Percentiles rank a stretch among this genome's conserved stretches.
phyloP scores from a whole-genome alignment of 2,888 invertebrate genomes.

The Caenorhabditis afra region DNA sequence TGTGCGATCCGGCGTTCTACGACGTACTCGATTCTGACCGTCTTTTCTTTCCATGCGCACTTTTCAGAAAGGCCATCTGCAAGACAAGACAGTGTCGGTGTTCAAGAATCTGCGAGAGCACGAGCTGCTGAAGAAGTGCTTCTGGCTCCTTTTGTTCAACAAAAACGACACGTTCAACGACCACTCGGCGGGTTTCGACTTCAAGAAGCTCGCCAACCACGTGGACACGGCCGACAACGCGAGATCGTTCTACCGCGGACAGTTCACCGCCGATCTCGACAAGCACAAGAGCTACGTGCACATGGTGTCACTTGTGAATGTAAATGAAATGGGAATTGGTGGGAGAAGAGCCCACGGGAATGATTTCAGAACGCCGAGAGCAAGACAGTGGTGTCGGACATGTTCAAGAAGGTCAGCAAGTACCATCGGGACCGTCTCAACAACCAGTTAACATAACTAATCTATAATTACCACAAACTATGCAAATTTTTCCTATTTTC shows the following conservation, averaged over 20 bases:
- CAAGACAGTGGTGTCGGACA: slow-evolving; percentile 11
- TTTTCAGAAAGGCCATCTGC: slow-evolving; percentile 64
- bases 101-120: slow-evolving; percentile 52
- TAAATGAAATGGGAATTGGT: too few relatives aligned
- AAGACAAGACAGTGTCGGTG: slow-evolving; percentile 63
- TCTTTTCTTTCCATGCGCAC: not conserved
- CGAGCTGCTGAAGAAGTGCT: slow-evolving; percentile 35
- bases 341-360: too few relatives aligned
- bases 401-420: slow-evolving; percentile 26
- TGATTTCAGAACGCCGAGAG: slow-evolving; percentile 28
- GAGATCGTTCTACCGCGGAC: not conserved
- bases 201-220: slow-evolving; percentile 58
- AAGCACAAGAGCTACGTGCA: slow-evolving; percentile 51
- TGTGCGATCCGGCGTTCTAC: slow-evolving; percentile 67
- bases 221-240: slow-evolving; percentile 57
- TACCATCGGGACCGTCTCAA: slow-evolving; percentile 20
- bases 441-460: slow-evolving; percentile 1
- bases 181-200: slow-evolving; percentile 59
- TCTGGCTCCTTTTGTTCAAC: slow-evolving; percentile 62
- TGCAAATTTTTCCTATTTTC: not conserved
- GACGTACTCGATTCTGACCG: slow-evolving; percentile 17
- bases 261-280: not conserved
- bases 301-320: slow-evolving; percentile 51
- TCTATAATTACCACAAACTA: too few relatives aligned
- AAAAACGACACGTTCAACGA: slow-evolving; percentile 65